Evolutionary conservation across 2,888 invertebrate species (phyloP).

Genomic region (Sesamia inferens): DNA sequence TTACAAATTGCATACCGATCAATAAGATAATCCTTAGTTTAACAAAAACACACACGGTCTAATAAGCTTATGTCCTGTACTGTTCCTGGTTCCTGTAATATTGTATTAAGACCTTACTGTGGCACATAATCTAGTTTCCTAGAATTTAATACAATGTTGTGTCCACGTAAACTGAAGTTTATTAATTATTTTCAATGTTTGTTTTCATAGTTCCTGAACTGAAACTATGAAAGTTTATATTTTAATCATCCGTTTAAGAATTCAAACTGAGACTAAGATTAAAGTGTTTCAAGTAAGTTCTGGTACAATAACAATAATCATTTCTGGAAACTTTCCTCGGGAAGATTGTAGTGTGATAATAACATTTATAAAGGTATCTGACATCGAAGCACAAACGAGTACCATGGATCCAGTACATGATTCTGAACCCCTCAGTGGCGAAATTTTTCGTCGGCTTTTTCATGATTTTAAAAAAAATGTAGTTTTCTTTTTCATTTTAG

Average conservation of each 20-base stretch:
- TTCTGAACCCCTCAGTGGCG: no score
- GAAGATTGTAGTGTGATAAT: conserved; percentile 43
- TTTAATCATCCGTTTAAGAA: conserved; percentile 48
- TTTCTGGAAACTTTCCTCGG: conserved; percentile 29
- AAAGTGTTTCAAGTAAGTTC: conserved; percentile 48
- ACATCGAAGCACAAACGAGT: no score
- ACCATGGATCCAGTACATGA: no score
- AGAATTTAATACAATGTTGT: not conserved
- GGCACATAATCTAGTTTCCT: not conserved
- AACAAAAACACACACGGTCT: not conserved
- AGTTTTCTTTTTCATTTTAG: no score
- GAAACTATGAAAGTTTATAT: conserved; percentile 39
- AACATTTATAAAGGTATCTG: no score
- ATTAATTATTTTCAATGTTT: conserved; percentile 27
- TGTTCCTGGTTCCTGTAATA: not conserved
- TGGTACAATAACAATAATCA: conserved; percentile 51
- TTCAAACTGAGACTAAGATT: conserved; percentile 39
- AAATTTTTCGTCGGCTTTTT: no score
- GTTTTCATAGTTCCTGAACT: conserved; percentile 26
- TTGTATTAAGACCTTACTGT: not conserved
- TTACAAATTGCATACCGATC: not conserved
- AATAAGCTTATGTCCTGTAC: not conserved
- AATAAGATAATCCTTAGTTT: not conserved
- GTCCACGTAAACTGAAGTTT: conserved; percentile 17
- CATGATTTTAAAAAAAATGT: no score